Base-by-base conservation (phyloP, 64 coral and sea anemone genomes). In the Montipora efflorescens region DNA sequence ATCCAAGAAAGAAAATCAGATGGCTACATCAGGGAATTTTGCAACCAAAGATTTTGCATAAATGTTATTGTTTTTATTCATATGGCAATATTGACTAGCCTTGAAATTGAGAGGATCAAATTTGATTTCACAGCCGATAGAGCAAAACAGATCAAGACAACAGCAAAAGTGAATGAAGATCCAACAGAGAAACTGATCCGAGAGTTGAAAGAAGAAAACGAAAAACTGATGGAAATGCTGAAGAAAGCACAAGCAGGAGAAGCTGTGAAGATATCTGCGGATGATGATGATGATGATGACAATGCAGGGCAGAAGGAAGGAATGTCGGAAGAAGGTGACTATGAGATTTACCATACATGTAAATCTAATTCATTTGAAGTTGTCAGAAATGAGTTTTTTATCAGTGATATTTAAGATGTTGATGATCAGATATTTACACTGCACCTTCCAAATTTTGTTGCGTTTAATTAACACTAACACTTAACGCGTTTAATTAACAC, bases 141-240 rank as follows among this genome's bases (percentile, higher is more conserved):
- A 64, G 97, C 97, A 45, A 98, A 98, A 80, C 97, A 98, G 83
- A 98, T 98, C 83, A 98, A 98, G 62, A 98, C 97, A 0, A 79
- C 79, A 89, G 97, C 94, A 3, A 95, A 93, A 61, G 94, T 98
- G 18, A 98, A 98, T 7, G 97, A 98, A 76, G 97, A 98, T 62
- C 97, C 97, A 15, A 98, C 97, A 53, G 97, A 98, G 64, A 98
- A 98, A 68, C 46, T 98, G 77, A 98, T 98, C 50, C 83, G 97
- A 51, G 97, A 98, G 20, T 19, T 98, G 9, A 79, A 95, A 74
- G 97, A 98, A 36, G 80, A 98, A 81, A 98, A 98, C 47, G 97
- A 90, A 0, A 98, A 98, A 43, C 92, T 98, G 9, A 13, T 96
- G 51, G 90, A 98, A 84, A 98, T 96, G 94, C 62, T 98, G 73